These are phyloP conservation scores for Myotis brandtii DNA, from an alignment of 2,113 vertebrate species.

Conservation along the genomic window DNA sequence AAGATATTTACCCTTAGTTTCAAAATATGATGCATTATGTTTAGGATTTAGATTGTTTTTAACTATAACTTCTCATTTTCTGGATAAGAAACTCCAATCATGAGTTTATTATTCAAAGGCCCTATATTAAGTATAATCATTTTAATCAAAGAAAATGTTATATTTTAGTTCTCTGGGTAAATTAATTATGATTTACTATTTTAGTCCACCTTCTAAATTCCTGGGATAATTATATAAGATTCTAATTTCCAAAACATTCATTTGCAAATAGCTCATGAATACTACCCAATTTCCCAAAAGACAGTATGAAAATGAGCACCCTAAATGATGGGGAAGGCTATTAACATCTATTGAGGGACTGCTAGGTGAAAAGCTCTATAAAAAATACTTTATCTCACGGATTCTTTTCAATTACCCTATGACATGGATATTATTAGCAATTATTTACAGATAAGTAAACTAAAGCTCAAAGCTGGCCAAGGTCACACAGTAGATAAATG, in stretches of 20 bases:
- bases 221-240: conserved; percentile 75
- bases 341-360: conserved; percentile 70
- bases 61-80: conserved; percentile 44
- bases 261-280: conserved; percentile 82
- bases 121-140: conserved; percentile 44
- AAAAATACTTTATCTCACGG: conserved; percentile 74
- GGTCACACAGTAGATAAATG: conserved; percentile 42
- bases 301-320: conserved; percentile 77
- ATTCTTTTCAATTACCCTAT: conserved; percentile 72
- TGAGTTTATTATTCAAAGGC: conserved; percentile 51
- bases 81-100: conserved; percentile 63
- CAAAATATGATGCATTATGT: conserved; percentile 47
- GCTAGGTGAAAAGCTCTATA: conserved; percentile 65
- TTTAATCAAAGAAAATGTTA: conserved; percentile 74
- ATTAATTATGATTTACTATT: conserved; percentile 80
- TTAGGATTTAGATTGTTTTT: conserved; percentile 45
- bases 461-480: conserved; percentile 64
- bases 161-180: conserved; percentile 76
- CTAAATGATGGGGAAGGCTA: conserved; percentile 76
- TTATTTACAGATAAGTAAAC: conserved; percentile 71
- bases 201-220: conserved; percentile 77
- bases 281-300: conserved; percentile 80
- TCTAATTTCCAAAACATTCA: conserved; percentile 81
- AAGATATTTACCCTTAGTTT: conserved; percentile 44
- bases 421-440: conserved; percentile 66